phyloP scores from a whole-genome alignment of 1,140 invertebrate species.

The Aphelinus certus region DNA sequence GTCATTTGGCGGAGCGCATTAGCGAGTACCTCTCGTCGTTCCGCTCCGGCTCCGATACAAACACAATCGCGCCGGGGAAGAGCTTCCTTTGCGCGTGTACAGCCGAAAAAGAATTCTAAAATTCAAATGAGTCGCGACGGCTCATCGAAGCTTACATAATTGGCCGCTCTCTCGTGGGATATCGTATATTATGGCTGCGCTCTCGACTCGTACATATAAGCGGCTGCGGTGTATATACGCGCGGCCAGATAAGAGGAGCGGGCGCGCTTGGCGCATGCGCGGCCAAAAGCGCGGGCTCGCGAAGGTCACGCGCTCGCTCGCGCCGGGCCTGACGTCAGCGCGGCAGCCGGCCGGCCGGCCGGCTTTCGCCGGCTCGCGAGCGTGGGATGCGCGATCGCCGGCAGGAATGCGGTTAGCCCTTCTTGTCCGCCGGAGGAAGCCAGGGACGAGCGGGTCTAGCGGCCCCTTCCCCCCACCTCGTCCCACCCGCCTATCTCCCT shows the following conservation, averaged over 20 bases:
- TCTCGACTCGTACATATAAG: neutral
- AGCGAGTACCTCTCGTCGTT: too few species aligned
- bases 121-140: conserved; percentile 32
- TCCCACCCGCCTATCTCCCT: too few species aligned
- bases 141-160: neutral
- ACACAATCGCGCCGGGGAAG: too few species aligned
- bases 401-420: conserved; percentile 57
- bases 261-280: conserved; percentile 48
- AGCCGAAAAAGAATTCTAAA: neutral
- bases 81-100: too few species aligned
- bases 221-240: conserved; percentile 34
- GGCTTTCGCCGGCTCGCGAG: conserved; percentile 41
- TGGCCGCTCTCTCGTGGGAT: neutral
- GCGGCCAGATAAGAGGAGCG: conserved; percentile 33
- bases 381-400: conserved; percentile 37
- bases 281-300: conserved; percentile 52
- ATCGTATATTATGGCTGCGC: too few species aligned
- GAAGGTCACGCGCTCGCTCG: conserved; percentile 52
- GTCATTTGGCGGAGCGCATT: too few species aligned
- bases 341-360: conserved; percentile 5
- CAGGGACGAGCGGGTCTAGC: conserved; percentile 4
- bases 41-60: too few species aligned
- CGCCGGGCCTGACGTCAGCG: conserved; percentile 32
- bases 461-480: too few species aligned
- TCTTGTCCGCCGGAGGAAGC: conserved; percentile 50